A percentile compares a stretch with the other conserved stretches of the same genome.
These are phyloP conservation scores for Cebus imitator DNA, from an alignment of 2,113 vertebrate species.

Conservation along the genomic window DNA sequence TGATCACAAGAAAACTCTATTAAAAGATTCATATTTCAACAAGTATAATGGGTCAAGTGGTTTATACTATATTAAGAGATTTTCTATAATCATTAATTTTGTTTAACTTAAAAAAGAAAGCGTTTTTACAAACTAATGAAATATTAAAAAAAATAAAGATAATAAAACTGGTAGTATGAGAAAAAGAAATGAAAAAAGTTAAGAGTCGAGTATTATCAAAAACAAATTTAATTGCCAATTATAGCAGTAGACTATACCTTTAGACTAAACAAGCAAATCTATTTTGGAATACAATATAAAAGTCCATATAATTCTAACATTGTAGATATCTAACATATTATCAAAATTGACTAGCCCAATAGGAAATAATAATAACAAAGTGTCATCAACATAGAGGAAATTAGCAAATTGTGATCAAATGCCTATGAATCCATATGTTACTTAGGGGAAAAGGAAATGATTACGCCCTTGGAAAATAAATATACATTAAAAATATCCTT, in stretches of 20 bases:
- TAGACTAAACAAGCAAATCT: conserved; percentile 7
- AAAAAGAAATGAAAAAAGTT: not conserved
- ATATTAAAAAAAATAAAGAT: not conserved
- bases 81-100: not conserved
- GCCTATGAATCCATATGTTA: not conserved
- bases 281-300: conserved; percentile 16
- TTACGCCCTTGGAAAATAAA: not conserved
- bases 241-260: not conserved
- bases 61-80: not conserved
- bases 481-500: not conserved
- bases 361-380: conserved; percentile 57
- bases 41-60: not conserved
- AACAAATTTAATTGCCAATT: not conserved
- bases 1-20: not conserved
- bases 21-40: not conserved
- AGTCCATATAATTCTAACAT: not conserved
- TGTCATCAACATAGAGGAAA: conserved; percentile 34
- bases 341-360: conserved; percentile 32
- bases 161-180: not conserved
- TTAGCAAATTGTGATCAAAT: conserved; percentile 36
- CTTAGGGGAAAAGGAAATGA: not conserved
- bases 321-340: not conserved
- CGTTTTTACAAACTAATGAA: not conserved
- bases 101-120: not conserved
- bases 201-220: not conserved